These are phyloP conservation scores for Aplysina aerophoba DNA, from an alignment of 37 sponge, comb jelly and placozoan species.

Conservation along the genomic window DNA sequence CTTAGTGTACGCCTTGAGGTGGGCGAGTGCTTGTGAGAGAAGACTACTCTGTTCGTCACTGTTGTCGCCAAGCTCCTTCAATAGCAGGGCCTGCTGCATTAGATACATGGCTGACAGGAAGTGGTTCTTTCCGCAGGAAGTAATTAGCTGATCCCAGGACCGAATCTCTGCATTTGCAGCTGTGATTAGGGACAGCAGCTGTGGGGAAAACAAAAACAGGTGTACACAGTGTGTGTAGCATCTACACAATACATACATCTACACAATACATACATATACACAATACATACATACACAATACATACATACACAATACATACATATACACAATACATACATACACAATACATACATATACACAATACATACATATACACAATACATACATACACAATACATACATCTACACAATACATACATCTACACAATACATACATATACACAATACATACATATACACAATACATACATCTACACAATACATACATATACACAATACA, in stretches of 20 bases:
- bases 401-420: too few relatives aligned
- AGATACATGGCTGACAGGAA: background rate
- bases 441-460: too few relatives aligned
- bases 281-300: background rate
- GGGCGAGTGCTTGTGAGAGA: background rate
- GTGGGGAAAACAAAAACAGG: background rate
- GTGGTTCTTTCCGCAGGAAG: background rate
- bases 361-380: too few relatives aligned
- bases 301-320: too few relatives aligned
- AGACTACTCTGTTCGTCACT: background rate
- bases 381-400: too few relatives aligned
- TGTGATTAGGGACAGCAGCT: slow-evolving; percentile 28
- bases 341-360: too few relatives aligned
- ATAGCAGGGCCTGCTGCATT: slow-evolving; percentile 2
- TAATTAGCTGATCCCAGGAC: background rate
- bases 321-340: too few relatives aligned
- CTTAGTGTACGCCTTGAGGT: background rate
- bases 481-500: too few relatives aligned
- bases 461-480: too few relatives aligned
- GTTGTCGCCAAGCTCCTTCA: background rate
- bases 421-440: too few relatives aligned
- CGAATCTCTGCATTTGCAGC: background rate
- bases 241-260: background rate
- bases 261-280: too few relatives aligned
- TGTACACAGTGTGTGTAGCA: background rate